A percentile compares a stretch with the other conserved stretches of the same genome.
Conservation (phyloP, 2,888 invertebrate genomes). For the Himalopsyche anomala region DNA sequence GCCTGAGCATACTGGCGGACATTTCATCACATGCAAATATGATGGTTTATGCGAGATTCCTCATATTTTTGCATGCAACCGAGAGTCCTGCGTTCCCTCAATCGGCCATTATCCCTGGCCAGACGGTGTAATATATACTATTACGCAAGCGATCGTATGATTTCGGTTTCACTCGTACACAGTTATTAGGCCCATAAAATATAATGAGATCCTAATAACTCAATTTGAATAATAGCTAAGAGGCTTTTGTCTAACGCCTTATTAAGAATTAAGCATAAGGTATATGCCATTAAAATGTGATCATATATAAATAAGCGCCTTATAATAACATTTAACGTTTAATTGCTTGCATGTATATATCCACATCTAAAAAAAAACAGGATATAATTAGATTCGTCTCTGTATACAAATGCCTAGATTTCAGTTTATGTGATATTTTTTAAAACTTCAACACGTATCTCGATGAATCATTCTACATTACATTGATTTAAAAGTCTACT, state of each 20-base stretch:
- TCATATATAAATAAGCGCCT: background rate
- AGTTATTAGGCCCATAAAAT: background rate
- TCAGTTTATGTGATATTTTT: too few relatives aligned
- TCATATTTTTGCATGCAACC: slow-evolving; percentile 54
- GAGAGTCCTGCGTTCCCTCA: background rate
- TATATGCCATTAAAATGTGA: slow-evolving; percentile 4
- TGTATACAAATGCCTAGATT: too few relatives aligned
- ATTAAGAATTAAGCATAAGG: background rate
- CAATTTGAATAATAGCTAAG: slow-evolving; percentile 31
- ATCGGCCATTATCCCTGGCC: slow-evolving; percentile 36
- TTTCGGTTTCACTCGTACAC: slow-evolving; percentile 13
- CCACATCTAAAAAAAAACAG: too few relatives aligned
- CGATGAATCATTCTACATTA: too few relatives aligned
- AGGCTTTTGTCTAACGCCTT: slow-evolving; percentile 20
- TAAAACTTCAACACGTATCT: too few relatives aligned
- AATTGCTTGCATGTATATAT: too few relatives aligned
- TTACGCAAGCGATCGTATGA: slow-evolving; percentile 22
- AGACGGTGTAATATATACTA: slow-evolving; percentile 2
- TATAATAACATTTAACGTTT: background rate
- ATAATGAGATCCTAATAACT: slow-evolving; percentile 27
- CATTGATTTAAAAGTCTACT: too few relatives aligned
- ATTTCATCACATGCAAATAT: slow-evolving; percentile 64
- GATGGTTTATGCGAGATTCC: slow-evolving; percentile 58
- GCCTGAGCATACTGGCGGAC: slow-evolving; percentile 6
- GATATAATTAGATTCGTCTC: too few relatives aligned